Percentiles rank a stretch among this genome's conserved stretches.
phyloP scores from a whole-genome alignment of 1,140 invertebrate species.

The Drosophila pallidifrons region DNA sequence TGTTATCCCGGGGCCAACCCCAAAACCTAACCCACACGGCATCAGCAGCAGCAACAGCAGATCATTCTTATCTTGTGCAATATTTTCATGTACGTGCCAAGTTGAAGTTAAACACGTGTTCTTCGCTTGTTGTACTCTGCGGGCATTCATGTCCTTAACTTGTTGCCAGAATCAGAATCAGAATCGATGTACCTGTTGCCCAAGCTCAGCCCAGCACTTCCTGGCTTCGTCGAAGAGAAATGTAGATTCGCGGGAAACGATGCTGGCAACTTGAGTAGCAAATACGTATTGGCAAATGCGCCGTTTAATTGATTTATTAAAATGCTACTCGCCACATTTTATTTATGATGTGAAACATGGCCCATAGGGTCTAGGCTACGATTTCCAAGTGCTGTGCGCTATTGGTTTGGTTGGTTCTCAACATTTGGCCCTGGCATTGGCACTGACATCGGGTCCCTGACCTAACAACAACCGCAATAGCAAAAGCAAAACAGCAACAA shows the following conservation, averaged over 20 bases:
- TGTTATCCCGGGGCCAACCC: constrained; percentile 46
- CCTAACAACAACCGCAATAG: constrained; percentile 17
- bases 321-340: constrained; percentile 49
- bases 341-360: constrained; percentile 68
- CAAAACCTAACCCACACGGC: constrained; percentile 52
- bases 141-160: constrained; percentile 73
- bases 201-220: constrained; percentile 7
- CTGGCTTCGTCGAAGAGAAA: constrained; percentile 46
- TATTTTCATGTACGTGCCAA: constrained; percentile 80
- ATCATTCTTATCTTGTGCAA: constrained; percentile 73
- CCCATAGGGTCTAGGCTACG: constrained; percentile 25
- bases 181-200: constrained; percentile 37
- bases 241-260: constrained; percentile 77
- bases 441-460: constrained; percentile 24
- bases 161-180: constrained; percentile 49
- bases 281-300: constrained; percentile 27
- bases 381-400: constrained; percentile 43
- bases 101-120: constrained; percentile 70
- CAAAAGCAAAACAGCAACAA: constrained; percentile 6
- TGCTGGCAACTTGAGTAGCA: constrained; percentile 72
- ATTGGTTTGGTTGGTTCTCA: neutral
- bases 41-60: constrained; percentile 14
- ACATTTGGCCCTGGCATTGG: constrained; percentile 18
- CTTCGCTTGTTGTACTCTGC: constrained; percentile 63
- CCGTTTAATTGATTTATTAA: constrained; percentile 78